These are phyloP conservation scores for Eupithecia tripunctaria DNA, from an alignment of 2,888 invertebrate genomes.

Conservation along the genomic window DNA sequence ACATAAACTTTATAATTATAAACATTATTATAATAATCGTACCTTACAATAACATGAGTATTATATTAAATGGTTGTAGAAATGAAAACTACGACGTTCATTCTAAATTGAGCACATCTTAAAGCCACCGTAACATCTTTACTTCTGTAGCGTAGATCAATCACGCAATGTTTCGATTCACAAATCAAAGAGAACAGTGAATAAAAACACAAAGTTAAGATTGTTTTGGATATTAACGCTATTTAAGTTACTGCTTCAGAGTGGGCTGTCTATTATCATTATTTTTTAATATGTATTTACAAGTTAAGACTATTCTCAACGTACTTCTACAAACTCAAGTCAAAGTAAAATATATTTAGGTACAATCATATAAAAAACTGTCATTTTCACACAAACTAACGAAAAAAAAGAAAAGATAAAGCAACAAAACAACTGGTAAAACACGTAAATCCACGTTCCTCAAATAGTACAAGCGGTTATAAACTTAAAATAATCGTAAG, in stretches of 20 bases:
- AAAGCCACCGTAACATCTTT: not conserved
- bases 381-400: constrained; percentile 2
- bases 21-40: constrained; percentile 24
- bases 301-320: constrained; percentile 7
- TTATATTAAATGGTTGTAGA: constrained; percentile 31
- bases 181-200: not conserved
- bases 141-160: not conserved
- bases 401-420: constrained; percentile 17
- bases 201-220: not conserved
- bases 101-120: constrained; percentile 35
- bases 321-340: constrained; percentile 5
- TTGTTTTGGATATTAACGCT: not conserved
- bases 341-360: constrained; percentile 9
- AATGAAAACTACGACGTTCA: constrained; percentile 17
- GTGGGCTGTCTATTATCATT: constrained; percentile 6
- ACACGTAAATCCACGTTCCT: constrained; percentile 7
- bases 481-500: not conserved
- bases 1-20: constrained; percentile 15
- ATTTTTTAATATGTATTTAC: constrained; percentile 3
- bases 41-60: constrained; percentile 28
- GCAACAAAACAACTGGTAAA: constrained; percentile 29
- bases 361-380: not conserved
- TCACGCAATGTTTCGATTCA: not conserved
- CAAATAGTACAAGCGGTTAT: not conserved
- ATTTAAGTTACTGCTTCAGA: constrained; percentile 19